phyloP scores from a whole-genome alignment of 1,140 invertebrate genomes.

The Bombus turneri region DNA sequence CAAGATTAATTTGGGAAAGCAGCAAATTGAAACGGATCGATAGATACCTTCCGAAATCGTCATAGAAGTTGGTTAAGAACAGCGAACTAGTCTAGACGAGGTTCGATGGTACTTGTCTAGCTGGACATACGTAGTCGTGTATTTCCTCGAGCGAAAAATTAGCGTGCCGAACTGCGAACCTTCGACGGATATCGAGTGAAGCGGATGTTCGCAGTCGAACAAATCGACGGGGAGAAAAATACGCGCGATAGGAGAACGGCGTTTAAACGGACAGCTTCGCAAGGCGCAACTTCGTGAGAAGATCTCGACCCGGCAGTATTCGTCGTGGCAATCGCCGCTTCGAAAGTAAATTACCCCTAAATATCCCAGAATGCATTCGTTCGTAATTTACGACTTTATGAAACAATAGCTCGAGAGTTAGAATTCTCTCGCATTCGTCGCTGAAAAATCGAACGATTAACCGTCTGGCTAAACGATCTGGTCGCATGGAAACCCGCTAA shows the following conservation, averaged over 20 bases:
- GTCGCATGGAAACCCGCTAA: no score
- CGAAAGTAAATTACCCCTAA: slow-evolving; percentile 1
- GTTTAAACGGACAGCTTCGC: background rate
- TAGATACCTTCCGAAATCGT: background rate
- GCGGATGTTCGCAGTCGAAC: slow-evolving; percentile 11
- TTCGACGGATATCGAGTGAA: background rate
- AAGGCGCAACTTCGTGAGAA: background rate
- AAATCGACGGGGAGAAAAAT: background rate
- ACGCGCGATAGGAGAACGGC: background rate
- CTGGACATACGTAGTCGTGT: background rate
- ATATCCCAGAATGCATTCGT: background rate
- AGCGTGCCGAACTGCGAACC: background rate
- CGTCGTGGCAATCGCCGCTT: slow-evolving; percentile 1
- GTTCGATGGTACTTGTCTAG: background rate
- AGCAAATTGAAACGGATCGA: background rate
- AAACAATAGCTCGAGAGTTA: background rate
- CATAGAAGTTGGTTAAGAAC: background rate
- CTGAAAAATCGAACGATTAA: background rate
- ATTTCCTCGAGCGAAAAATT: background rate
- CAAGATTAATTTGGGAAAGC: background rate
- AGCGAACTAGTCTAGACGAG: background rate
- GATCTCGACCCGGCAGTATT: background rate
- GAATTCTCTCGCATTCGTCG: background rate
- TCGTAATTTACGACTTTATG: background rate
- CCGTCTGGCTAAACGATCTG: background rate